Evolutionary conservation across 2,888 invertebrate species (phyloP), one percentile per base, ranked within the genome.

Genomic region (Pammene aurita): DNA sequence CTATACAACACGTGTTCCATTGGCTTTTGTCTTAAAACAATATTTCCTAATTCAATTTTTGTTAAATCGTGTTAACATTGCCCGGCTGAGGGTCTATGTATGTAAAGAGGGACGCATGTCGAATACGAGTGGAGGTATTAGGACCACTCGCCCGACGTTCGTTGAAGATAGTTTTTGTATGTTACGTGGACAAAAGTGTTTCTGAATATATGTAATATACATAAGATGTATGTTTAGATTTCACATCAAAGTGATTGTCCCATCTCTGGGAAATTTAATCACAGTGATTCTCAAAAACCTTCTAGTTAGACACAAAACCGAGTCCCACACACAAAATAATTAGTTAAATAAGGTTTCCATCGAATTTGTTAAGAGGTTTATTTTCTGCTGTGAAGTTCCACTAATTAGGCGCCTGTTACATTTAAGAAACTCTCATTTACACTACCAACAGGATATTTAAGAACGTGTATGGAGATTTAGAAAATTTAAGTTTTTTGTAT

Each of bases 1-100:
- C 63, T 71, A 67, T 72, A 73, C 68, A 72, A 81, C 78, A 79
- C 78, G 76, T 80, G 77, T 77, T 74, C 74, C 77, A 76, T 74
- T 76, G 76, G 71, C 75, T 67, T 77, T 73, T 73, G 73, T 76
- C 71, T 71, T 74, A 76, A 76, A 73, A 82, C 76, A 79, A 79
- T 77, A 74, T 75, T 76, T 75, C 72, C 72, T 75, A 74, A 74
- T 73, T 73, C 71, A 66, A 74, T 75, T 74, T 61, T 71, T 66
- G 56, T 71, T 67, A 71, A 71, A 65, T 61, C 65, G 55, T 71
- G 60, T 71, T 71, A 67, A 65, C 64, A 65, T 67, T 56, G 67
- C 35, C 69, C 66, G 68, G 50, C 46, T 57, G 64, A 44, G 64
- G 60, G 65, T 41, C 10, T 52, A 11, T 66, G 35, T 46, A 61